A percentile compares a stretch with the other conserved stretches of the same genome.
Evolutionary conservation across 2,888 invertebrate species (phyloP).

Genomic region (Drosophila colorata): DNA sequence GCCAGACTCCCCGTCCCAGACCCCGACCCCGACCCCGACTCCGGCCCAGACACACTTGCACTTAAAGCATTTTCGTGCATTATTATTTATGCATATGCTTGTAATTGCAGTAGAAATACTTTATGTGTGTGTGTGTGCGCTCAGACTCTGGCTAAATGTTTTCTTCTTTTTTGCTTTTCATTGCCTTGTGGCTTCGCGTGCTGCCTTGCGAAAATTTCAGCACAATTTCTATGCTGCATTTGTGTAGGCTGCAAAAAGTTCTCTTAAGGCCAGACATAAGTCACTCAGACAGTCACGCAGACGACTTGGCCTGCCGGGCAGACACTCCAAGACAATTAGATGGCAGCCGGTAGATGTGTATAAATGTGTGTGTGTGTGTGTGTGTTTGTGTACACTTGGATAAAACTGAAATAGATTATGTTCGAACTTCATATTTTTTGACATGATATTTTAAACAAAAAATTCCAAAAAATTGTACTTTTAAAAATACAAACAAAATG

Average conservation of each 20-base stretch:
- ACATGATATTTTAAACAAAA: no score
- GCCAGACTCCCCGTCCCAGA: constrained; percentile 2
- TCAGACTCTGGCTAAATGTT: constrained; percentile 57
- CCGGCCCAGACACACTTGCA: constrained; percentile 45
- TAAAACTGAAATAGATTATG: not conserved
- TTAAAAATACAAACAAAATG: no score
- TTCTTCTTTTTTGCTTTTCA: constrained; percentile 15
- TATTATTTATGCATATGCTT: constrained; percentile 81
- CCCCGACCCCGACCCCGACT: constrained; percentile 2
- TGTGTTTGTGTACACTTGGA: constrained; percentile 20
- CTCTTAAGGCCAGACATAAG: constrained; percentile 78
- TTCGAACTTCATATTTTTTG: not conserved
- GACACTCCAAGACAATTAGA: constrained; percentile 70
- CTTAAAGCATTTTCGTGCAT: constrained; percentile 78
- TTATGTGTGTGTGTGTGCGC: constrained; percentile 41
- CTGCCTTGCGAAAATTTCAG: constrained; percentile 45
- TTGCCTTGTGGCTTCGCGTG: constrained; percentile 63
- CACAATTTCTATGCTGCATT: constrained; percentile 71
- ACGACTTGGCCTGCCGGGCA: constrained; percentile 44
- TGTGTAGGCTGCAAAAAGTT: constrained; percentile 60
- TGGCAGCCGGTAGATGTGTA: constrained; percentile 38
- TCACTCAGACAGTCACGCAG: constrained; percentile 75
- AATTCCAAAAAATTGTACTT: no score
- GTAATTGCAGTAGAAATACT: constrained; percentile 60
- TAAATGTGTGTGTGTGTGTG: constrained; percentile 23